Evolutionary conservation across 1,140 invertebrate species (phyloP).

Genomic region (Drosophila truncata): DNA sequence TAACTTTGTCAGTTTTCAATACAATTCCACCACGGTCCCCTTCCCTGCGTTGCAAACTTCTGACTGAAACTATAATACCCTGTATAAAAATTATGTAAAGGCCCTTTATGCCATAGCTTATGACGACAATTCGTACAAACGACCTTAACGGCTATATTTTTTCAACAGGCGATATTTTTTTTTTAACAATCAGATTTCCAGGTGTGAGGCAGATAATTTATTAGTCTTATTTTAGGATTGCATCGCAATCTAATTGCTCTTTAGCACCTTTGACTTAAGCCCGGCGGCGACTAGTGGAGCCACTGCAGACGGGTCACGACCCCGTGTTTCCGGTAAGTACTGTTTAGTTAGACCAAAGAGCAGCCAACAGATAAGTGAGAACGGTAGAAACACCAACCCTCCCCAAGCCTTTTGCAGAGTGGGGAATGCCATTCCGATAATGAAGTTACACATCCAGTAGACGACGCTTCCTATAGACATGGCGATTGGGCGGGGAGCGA

Average conservation of each 20-base stretch:
- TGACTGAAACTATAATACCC: too few relatives aligned
- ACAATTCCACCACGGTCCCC: too few relatives aligned
- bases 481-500: constrained; percentile 92
- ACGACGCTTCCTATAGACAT: constrained; percentile 94
- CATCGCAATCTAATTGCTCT: not conserved
- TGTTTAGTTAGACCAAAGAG: constrained; percentile 88
- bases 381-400: constrained; percentile 90
- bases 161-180: too few relatives aligned
- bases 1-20: too few relatives aligned
- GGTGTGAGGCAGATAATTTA: constrained; percentile 2
- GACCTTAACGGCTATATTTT: too few relatives aligned
- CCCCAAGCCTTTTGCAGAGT: constrained; percentile 88
- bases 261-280: constrained; percentile 85
- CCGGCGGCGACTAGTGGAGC: constrained; percentile 86
- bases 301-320: constrained; percentile 88
- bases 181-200: not conserved
- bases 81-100: too few relatives aligned
- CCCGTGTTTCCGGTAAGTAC: constrained; percentile 91
- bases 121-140: too few relatives aligned
- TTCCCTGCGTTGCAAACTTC: too few relatives aligned
- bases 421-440: constrained; percentile 93
- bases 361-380: constrained; percentile 87
- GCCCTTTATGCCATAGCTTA: too few relatives aligned
- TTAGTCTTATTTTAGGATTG: constrained; percentile 8
- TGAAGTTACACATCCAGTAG: constrained; percentile 95